A percentile compares a stretch with the other conserved stretches of the same genome.
Evolutionary conservation across 35 echinoderm and acorn worm genomes (phyloP).

Genomic region (Apostichopus japonicus): DNA sequence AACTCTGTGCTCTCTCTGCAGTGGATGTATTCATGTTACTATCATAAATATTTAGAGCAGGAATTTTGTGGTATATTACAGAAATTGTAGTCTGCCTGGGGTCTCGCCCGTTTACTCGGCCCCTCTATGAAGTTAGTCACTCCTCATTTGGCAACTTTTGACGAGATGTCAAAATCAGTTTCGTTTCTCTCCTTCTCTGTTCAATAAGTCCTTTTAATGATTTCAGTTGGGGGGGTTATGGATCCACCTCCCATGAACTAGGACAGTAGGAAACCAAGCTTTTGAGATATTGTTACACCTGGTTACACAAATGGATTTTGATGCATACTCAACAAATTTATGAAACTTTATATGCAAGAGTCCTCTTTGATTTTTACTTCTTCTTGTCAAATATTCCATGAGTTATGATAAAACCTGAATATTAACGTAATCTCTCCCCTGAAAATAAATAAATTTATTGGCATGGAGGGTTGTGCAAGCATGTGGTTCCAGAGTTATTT

Average conservation of each 20-base stretch:
- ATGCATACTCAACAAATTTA: no score
- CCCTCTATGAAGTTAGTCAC: slow-evolving; percentile 5
- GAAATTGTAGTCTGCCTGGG: neutral
- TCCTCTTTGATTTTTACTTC: no score
- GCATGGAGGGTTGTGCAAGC: no score
- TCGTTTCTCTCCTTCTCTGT: neutral
- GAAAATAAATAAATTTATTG: no score
- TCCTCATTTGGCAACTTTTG: slow-evolving; percentile 8
- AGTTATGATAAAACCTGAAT: no score
- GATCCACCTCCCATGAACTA: neutral
- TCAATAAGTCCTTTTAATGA: neutral
- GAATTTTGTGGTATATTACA: neutral
- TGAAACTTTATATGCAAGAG: no score
- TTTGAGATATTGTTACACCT: neutral
- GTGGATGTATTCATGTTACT: neutral
- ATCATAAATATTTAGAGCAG: neutral
- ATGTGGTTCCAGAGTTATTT: no score
- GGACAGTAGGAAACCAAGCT: neutral
- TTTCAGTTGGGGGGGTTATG: neutral
- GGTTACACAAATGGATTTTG: no score
- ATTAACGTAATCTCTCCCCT: no score
- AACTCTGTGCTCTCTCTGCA: no score
- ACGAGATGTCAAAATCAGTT: slow-evolving; percentile 13
- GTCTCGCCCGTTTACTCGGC: neutral
- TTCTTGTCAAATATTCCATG: no score